Evolutionary conservation across 2,888 invertebrate genomes (phyloP), one percentile per base, ranked within the genome.

Genomic region (Electrophaes corylata): DNA sequence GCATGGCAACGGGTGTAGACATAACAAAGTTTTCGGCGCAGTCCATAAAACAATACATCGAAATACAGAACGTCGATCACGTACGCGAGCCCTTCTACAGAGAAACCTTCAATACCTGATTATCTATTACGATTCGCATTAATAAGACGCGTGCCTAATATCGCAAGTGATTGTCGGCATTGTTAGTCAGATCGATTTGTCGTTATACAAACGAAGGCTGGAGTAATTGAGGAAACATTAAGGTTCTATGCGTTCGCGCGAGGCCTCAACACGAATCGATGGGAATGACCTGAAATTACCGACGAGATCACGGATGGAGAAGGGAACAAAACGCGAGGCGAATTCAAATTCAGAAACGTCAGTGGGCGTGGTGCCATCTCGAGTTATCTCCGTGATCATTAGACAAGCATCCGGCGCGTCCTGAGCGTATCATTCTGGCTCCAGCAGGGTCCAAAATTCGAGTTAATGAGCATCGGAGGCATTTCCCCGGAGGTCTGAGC

Each of bases 391-490:
- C 72, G 68, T 66, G 73, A 82, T 84, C 81, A 89, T 89, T 88
- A 88, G 71, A 76, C 77, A 79, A 82, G 85, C 84, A 84, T 86
- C 82, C 83, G 85, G 86, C 83, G 86, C 83, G 78, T 81, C 82
- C 82, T 78, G 74, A 71, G 74, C 88, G 49, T 40, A 87, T 86
- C 85, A 87, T 84, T 78, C 76, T 75, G 75, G 78, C 78, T 78
- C 79, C 79, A 72, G 75, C 74, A 6, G 77, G 78, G 78, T 77
- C 78, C 82, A 76, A 83, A 78, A 78, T 78, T 83, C 83, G 75
- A 88, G 78, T 86, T 89, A 89, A 90, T 88, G 88, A 87, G 81
- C 81, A 78, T 83, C 76, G 81, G 84, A 86, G 87, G 86, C 86
- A 81, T 86, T 83, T 82, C 81, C 82, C 84, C 79, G 78, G 78